Evolutionary conservation across 2,797 vertebrate species (phyloP).

Genomic region (Vespertilio murinus): DNA sequence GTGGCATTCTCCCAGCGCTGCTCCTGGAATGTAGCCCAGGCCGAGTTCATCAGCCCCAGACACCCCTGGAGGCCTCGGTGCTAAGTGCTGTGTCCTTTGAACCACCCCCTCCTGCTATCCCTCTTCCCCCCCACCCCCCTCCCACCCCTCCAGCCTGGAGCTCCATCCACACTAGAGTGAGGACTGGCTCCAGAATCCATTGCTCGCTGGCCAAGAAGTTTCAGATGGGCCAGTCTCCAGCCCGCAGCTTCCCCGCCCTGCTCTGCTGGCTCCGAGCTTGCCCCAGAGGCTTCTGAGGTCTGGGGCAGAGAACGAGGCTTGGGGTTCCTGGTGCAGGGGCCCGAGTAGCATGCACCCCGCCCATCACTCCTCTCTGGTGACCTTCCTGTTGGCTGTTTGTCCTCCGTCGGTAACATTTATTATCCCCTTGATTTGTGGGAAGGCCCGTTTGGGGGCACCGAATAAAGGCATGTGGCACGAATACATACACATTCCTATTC

Average conservation of each 20-base stretch:
- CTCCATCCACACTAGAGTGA: background rate
- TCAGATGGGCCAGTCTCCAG: background rate
- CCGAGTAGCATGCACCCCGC: background rate
- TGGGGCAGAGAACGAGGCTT: background rate
- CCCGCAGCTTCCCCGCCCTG: background rate
- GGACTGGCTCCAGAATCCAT: background rate
- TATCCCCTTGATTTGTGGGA: background rate
- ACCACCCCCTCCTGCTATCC: too few species aligned
- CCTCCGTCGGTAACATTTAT: background rate
- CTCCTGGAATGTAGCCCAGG: background rate
- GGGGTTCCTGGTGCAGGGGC: background rate
- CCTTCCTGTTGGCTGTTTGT: background rate
- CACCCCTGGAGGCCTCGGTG: background rate
- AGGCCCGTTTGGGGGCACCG: background rate
- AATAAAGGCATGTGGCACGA: background rate
- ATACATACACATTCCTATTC: background rate
- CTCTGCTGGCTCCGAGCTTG: background rate
- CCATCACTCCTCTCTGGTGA: background rate
- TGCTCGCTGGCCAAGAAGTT: background rate
- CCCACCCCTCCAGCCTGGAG: fast-evolving
- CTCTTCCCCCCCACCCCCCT: fast-evolving
- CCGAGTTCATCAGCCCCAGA: background rate
- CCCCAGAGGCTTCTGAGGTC: background rate
- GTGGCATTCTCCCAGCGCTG: slow-evolving; percentile 69
- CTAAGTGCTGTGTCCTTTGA: background rate